Evolutionary conservation across 2,113 vertebrate genomes (phyloP).

Genomic region (Vidua chalybeata): DNA sequence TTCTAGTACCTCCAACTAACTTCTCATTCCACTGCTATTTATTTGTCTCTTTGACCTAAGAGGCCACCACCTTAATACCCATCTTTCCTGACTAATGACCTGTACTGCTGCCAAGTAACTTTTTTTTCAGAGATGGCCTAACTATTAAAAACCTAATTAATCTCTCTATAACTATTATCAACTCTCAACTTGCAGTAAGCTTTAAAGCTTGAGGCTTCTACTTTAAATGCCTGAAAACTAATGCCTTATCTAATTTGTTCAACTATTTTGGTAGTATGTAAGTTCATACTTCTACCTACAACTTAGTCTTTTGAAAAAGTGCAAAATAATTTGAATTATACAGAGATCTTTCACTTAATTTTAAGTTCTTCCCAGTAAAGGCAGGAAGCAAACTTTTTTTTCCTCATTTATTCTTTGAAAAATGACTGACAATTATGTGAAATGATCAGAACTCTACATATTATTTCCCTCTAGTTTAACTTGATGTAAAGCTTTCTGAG

Average conservation of each 20-base stretch:
- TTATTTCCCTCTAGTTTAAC: not conserved
- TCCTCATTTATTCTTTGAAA: not conserved
- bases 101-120: not conserved
- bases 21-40: not conserved
- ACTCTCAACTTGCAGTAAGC: not conserved
- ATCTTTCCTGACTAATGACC: not conserved
- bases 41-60: not conserved
- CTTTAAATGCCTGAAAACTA: not conserved
- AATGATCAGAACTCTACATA: not conserved
- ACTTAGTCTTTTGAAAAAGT: not conserved
- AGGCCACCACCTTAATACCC: not conserved
- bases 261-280: not conserved
- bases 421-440: not conserved
- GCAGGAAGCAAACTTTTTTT: not conserved
- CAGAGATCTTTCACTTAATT: not conserved
- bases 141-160: not conserved
- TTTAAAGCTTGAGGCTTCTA: not conserved
- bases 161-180: not conserved
- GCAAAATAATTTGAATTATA: not conserved
- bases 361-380: not conserved
- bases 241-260: not conserved
- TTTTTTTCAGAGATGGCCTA: not conserved
- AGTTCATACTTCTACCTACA: not conserved
- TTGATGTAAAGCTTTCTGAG: not conserved
- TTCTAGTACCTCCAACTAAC: not conserved